Evolutionary conservation across 23 tunicate species (phyloP), one percentile per base, ranked within the genome.

Genomic region (Trididemnum clinides): DNA sequence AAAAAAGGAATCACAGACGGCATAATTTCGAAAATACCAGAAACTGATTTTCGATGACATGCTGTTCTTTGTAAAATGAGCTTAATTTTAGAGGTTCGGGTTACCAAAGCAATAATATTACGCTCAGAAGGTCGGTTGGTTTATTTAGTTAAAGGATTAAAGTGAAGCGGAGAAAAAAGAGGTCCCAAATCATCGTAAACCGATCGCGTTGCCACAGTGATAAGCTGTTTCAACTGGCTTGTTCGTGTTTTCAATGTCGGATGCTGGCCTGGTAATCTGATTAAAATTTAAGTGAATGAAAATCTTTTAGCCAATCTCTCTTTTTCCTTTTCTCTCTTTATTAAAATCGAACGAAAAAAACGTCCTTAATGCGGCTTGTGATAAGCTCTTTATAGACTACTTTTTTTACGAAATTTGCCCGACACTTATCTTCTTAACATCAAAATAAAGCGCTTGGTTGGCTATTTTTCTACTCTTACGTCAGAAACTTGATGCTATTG

Each of bases 181-280:
- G 6, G n/a, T 36, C 18, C 18, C 26, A 15, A 4, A 12, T 59
- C 5, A 30, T 6, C 18, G 7, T 74, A 78, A 78, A 7, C 83
- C 66, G 83, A 78, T 71, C 69, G 32, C 33, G 87, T 83, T 70
- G 80, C 80, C 80, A 69, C 71, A 80, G 77, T 51, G 80, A 83
- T 83, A 83, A 83, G 70, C 79, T 50, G 49, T 34, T 50, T 51
- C 34, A 2, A 28, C 39, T 26, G 22, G 33, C 69, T 5, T 23
- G 80, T 19, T 49, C 36, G 22, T 50, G 87, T 83, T 83, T 83
- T 71, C 37, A 22, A 25, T 71, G 87, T 83, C 87, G 87, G 87
- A 83, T 83, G 71, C 71, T 21, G 6, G 64, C 3, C 4, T 26
- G 57, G 22, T 78, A 78, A 78, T 78, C 83, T 23, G 83, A 78